Base-by-base conservation (phyloP, 1,140 invertebrate species). In the Ceratosolen solmsi region DNA sequence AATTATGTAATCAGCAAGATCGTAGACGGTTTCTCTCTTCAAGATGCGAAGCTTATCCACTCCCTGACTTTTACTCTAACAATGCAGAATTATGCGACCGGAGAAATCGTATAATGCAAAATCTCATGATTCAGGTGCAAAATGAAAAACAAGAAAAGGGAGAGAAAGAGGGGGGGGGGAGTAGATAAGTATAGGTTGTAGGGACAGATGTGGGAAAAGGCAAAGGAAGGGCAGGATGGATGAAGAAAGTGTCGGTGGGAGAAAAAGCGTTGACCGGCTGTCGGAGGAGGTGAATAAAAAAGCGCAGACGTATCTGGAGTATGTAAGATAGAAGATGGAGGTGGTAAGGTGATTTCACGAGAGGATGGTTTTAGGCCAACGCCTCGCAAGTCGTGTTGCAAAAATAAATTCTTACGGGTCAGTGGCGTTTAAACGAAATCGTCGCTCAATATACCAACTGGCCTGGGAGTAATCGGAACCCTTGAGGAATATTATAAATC, bases 331-430 rank as follows among this genome's bases (percentile, higher is more conserved):
- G 79, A 85, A 82, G 81, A 49, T 9, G 33, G 72, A 56, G 76
- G 60, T 60, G 80, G 84, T 82, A 83, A 85, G 83, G 73, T 82
- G 86, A 88, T 89, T 89, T 88, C 75, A 88, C 83, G 83, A 81
- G 83, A 84, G 36, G 75, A 74, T 80, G 81, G 80, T 85, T 86
- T 85, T 80, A 85, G 84, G 77, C 77, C 84, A 86, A 73, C 81
- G 79, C 74, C 84, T 85, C 65, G 30, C 46, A 68, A 38, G 79
- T 60, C 63, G 79, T 72, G 60, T 72, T 73, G 72, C 82, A 79
- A 82, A 84, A 87, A 86, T 84, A 82, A 84, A 86, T 71, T 84
- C 65, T 85, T 75, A 86, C 84, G 83, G 86, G 79, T 87, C 84
- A 82, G 70, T 84, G 84, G 9, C 51, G 51, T 22, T 78, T 81